These are phyloP conservation scores for Gonatopus flavifemur DNA, from an alignment of 1,140 invertebrate genomes.

Conservation along the genomic window DNA sequence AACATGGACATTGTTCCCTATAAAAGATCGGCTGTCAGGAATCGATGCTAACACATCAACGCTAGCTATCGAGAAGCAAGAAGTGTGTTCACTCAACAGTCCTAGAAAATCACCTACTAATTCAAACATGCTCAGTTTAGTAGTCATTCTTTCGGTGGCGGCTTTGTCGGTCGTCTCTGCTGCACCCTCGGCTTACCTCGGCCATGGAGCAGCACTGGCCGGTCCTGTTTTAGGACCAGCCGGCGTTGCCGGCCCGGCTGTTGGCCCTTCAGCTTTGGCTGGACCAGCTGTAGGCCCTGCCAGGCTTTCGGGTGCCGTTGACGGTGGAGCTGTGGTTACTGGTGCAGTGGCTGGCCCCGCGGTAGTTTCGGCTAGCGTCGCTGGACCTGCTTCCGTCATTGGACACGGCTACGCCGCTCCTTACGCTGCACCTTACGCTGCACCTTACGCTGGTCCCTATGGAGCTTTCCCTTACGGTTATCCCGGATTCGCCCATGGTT, in stretches of 20 bases:
- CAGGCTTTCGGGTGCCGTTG: constrained; percentile 51
- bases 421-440: constrained; percentile 4
- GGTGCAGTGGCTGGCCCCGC: constrained; percentile 52
- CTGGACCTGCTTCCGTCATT: constrained; percentile 36
- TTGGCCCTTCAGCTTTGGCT: constrained; percentile 40
- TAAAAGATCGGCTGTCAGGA: constrained; percentile 41
- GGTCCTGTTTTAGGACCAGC: constrained; percentile 42
- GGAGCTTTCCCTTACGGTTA: constrained; percentile 17
- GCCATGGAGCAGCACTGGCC: constrained; percentile 36
- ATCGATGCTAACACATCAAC: constrained; percentile 39
- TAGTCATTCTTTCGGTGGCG: constrained; percentile 38
- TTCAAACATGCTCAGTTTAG: constrained; percentile 37
- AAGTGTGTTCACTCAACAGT: constrained; percentile 8
- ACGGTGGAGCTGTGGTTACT: constrained; percentile 49
- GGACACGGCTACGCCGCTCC: constrained; percentile 21
- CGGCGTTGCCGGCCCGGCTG: constrained; percentile 37
- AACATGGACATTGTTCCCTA: constrained; percentile 33
- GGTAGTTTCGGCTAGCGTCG: constrained; percentile 47
- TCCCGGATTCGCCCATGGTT: not conserved
- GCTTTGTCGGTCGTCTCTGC: constrained; percentile 37
- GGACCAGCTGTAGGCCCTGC: constrained; percentile 49
- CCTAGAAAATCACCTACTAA: constrained; percentile 3
- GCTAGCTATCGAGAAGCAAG: constrained; percentile 23
- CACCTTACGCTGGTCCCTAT: constrained; percentile 1
- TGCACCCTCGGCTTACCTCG: constrained; percentile 42